Evolutionary conservation across 1,140 invertebrate genomes (phyloP).

Genomic region (Lineus longissimus): DNA sequence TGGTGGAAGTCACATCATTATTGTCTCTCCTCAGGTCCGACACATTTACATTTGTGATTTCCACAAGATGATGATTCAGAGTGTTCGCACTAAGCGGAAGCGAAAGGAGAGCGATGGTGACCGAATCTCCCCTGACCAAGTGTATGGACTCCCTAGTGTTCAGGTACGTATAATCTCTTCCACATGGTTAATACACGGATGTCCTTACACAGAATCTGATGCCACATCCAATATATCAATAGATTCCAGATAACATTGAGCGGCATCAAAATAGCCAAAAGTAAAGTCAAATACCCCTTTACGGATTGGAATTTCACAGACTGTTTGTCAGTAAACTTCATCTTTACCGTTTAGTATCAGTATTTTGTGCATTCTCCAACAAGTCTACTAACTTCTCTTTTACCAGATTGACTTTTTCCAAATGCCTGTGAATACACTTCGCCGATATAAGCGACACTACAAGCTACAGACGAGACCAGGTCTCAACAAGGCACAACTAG

Average conservation of each 20-base stretch:
- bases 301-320: too few relatives aligned
- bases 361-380: too few relatives aligned
- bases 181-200: too few relatives aligned
- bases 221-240: too few relatives aligned
- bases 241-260: too few relatives aligned
- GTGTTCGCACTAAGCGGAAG: conserved; percentile 76
- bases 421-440: conserved; percentile 85
- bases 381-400: conserved; percentile 5
- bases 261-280: too few relatives aligned
- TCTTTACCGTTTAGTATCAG: too few relatives aligned
- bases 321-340: too few relatives aligned
- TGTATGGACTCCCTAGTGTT: conserved; percentile 75
- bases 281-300: too few relatives aligned
- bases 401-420: conserved; percentile 77
- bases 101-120: conserved; percentile 89
- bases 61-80: conserved; percentile 92
- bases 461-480: conserved; percentile 86
- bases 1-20: too few relatives aligned
- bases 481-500: conserved; percentile 89
- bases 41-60: conserved; percentile 97
- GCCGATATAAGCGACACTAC: conserved; percentile 88
- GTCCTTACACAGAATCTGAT: too few relatives aligned
- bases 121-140: conserved; percentile 57
- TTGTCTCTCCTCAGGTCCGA: conserved; percentile 70
- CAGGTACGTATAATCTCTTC: not conserved